Conservation (phyloP, 2,797 vertebrate species). For the Diplodus puntazzo region DNA sequence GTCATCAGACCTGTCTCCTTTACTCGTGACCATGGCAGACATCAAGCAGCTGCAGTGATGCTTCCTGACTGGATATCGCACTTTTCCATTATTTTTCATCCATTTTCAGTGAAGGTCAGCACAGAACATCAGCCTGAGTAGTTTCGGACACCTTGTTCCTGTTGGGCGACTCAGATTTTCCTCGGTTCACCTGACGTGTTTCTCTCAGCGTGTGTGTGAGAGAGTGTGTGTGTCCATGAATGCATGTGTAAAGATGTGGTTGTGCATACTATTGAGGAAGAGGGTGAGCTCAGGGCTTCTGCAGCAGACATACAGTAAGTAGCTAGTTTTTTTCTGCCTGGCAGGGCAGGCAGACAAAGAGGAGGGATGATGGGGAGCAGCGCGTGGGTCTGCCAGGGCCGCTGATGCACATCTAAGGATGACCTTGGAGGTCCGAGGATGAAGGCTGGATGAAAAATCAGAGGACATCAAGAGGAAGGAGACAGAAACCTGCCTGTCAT, state of each 20-base stretch:
- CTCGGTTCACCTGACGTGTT: constrained; percentile 65
- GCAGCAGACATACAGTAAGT: constrained; percentile 61
- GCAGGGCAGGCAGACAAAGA: constrained; percentile 67
- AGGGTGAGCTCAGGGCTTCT: constrained; percentile 56
- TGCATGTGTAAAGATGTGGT: constrained; percentile 39
- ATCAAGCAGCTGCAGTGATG: constrained; percentile 31
- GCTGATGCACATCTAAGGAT: constrained; percentile 77
- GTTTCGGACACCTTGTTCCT: constrained; percentile 70
- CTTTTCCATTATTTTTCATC: constrained; percentile 72
- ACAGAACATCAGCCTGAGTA: constrained; percentile 66
- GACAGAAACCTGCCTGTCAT: constrained; percentile 70
- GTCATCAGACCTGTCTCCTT: constrained; percentile 13
- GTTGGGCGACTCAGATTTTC: constrained; percentile 65
- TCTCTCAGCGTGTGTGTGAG: constrained; percentile 37
- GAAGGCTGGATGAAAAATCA: constrained; percentile 73
- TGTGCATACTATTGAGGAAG: constrained; percentile 52
- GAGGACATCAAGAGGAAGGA: constrained; percentile 71
- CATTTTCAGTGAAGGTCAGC: constrained; percentile 78
- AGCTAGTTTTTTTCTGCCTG: constrained; percentile 50
- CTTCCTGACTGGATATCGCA: constrained; percentile 61
- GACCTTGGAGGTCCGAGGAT: constrained; percentile 76
- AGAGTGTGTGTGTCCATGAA: constrained; percentile 1
- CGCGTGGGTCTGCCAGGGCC: constrained; percentile 65
- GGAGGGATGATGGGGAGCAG: constrained; percentile 70
- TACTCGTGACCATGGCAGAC: constrained; percentile 47